Evolutionary conservation across 2,797 vertebrate species (phyloP), one percentile per base, ranked within the genome.

Genomic region (Mormyrus proboscirostris): DNA sequence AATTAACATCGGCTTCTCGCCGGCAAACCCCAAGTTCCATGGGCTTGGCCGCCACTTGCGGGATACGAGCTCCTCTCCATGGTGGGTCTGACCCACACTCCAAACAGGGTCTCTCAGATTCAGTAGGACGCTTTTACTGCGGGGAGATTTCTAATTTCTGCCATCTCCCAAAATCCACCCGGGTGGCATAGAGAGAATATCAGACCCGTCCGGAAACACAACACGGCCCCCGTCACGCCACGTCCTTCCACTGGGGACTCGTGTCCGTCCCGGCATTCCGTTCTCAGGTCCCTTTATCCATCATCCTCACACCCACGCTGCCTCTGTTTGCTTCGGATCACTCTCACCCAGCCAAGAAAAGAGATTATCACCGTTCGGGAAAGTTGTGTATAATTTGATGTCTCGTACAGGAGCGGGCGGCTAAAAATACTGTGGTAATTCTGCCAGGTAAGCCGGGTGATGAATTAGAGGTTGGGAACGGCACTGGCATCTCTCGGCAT

Each of bases 371-470:
- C 62, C 90, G 89, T 65, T 53, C 29, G 79, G 91, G 91, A 91
- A 38, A 93, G 86, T 91, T 89, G 91, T 95, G 93, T 94, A 95
- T 96, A 95, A 96, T 95, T 95, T 92, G 94, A 94, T 19, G 88
- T 90, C 91, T 90, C 91, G 92, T 90, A 91, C 93, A 91, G 93
- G 90, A 90, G 91, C 14, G 4, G 88, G 55, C 25, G 86, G 93
- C 95, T 96, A 95, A 95, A 96, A 96, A 96, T 96, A 95, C 91
- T 92, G 88, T 55, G 89, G 92, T 94, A 93, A 94, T 92, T 92
- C 92, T 91, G 93, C 93, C 95, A 94, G 94, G 93, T 95, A 91
- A 93, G 91, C 92, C 91, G 90, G 88, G 91, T 95, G 95, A 96
- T 95, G 90, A 94, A 95, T 95, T 94, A 90, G 91, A 92, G 91